A percentile compares a stretch with the other conserved stretches of the same genome.
These are phyloP conservation scores for Holothuria leucospilota DNA, from an alignment of 53 echinoderm and acorn worm species.

Conservation along the genomic window DNA sequence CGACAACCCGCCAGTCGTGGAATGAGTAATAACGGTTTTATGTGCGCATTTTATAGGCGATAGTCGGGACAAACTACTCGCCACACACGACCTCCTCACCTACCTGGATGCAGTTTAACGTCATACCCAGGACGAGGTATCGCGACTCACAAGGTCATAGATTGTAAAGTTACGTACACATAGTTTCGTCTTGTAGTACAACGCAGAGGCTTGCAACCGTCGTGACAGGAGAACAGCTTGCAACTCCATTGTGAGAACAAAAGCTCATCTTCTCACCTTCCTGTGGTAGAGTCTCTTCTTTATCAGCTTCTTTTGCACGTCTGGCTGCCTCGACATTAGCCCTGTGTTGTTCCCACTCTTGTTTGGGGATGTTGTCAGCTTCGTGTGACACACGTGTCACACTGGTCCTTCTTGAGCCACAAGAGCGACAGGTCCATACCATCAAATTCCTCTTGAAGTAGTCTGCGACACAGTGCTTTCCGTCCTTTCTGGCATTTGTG, in stretches of 20 bases:
- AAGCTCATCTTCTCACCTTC: constrained; percentile 51
- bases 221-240: constrained; percentile 61
- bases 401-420: constrained; percentile 43
- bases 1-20: too few species aligned
- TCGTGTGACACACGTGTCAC: constrained; percentile 59
- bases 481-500: constrained; percentile 32
- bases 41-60: too few species aligned
- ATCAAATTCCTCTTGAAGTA: constrained; percentile 1
- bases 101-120: too few species aligned
- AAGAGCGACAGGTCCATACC: constrained; percentile 43
- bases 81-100: too few species aligned
- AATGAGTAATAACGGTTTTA: too few species aligned
- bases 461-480: constrained; percentile 43
- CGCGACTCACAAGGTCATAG: constrained; percentile 50
- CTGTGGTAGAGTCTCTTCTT: constrained; percentile 2
- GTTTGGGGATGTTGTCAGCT: constrained; percentile 37
- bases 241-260: constrained; percentile 55
- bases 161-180: constrained; percentile 36
- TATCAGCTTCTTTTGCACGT: constrained; percentile 39
- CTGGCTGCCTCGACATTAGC: constrained; percentile 46
- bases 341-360: constrained; percentile 42
- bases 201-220: constrained; percentile 53
- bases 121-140: constrained; percentile 1
- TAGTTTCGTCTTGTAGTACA: constrained; percentile 28
- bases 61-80: too few species aligned